phyloP scores from a whole-genome alignment of 2,888 invertebrate species.

The Meandrusa payeni region DNA sequence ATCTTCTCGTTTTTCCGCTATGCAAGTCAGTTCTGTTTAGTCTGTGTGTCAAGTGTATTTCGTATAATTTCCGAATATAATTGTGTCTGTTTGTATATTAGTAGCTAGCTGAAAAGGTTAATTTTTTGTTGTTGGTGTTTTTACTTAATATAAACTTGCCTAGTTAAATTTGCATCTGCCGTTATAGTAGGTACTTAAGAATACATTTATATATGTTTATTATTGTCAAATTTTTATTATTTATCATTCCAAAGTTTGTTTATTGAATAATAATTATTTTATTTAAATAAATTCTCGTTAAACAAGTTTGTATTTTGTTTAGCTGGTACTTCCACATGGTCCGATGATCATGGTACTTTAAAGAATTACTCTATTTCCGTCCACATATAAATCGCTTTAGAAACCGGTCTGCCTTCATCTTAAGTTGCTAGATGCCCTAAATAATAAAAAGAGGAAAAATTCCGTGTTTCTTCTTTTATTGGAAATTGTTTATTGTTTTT shows the following conservation, averaged over 20 bases:
- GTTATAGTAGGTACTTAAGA: conserved; percentile 13
- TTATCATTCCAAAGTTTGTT: conserved; percentile 1
- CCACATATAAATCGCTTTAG: too few species aligned
- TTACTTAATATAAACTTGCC: conserved; percentile 13
- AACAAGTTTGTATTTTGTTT: not conserved
- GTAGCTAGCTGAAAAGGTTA: not conserved
- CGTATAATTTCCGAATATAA: not conserved
- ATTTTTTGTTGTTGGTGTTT: conserved; percentile 11
- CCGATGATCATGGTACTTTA: too few species aligned
- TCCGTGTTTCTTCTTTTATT: too few species aligned
- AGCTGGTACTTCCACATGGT: not conserved
- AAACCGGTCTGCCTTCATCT: too few species aligned
- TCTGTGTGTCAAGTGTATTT: too few species aligned
- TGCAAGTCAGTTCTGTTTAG: conserved; percentile 83
- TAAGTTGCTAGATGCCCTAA: too few species aligned
- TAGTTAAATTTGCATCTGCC: conserved; percentile 12
- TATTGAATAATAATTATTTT: conserved; percentile 1
- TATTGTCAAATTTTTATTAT: conserved; percentile 3
- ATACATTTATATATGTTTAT: conserved; percentile 1
- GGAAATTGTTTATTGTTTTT: too few species aligned
- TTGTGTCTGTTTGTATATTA: too few species aligned
- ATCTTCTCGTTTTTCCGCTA: conserved; percentile 74
- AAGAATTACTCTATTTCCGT: too few species aligned
- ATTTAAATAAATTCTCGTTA: conserved; percentile 15
- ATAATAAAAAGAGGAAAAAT: too few species aligned